Base-by-base conservation (phyloP, 2,113 vertebrate species). In the Istiophorus platypterus region DNA sequence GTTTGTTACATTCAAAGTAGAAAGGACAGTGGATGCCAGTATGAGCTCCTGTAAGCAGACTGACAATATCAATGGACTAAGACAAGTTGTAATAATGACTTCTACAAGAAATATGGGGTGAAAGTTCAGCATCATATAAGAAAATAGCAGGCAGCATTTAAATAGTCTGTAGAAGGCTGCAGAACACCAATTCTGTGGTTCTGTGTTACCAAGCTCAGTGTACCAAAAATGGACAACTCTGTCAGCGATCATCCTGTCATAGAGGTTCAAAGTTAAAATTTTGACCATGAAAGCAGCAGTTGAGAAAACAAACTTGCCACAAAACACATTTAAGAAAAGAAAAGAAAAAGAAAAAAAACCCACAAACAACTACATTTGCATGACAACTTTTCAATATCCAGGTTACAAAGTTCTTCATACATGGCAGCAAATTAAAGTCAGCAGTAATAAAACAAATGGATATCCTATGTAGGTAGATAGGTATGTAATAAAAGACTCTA, bases 131-230 rank as follows among this genome's bases (percentile, higher is more conserved):
- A 70, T 20, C 11, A 64, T 7, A 20, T 27, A 22, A 27, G 26
- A 78, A 49, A 41, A 51, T 18, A 61, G 12, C 49, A 56, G 8
- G 9, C 37, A 39, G 45, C 22, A 24, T 47, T 18, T 63, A 9
- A 59, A 31, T 27, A 17, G 72, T 61, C 89, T 68, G 29, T 49
- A 83, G 89, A 89, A 85, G 91, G 89, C 89, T 86, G 88, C 58
- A 83, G 52, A 86, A 56, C 70, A 85, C 47, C 59, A 73, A 2
- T 6, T 31, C 27, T 68, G 15, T 24, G 1, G 45, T 1, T 51
- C 4, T 52, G 18, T 42, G 51, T n/a, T 11, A n/a, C 22, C 51
- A 52, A 3, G 51, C 41, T 52, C 12, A 22, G 41, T 17, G 41
- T 45, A 6, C 22, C 20, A 37, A 22, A 37, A 39, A 29, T 70